Percentiles rank a stretch among this genome's conserved stretches.
Conservation (phyloP, 2,113 vertebrate genomes). For the Paracanthobrama guichenoti region DNA sequence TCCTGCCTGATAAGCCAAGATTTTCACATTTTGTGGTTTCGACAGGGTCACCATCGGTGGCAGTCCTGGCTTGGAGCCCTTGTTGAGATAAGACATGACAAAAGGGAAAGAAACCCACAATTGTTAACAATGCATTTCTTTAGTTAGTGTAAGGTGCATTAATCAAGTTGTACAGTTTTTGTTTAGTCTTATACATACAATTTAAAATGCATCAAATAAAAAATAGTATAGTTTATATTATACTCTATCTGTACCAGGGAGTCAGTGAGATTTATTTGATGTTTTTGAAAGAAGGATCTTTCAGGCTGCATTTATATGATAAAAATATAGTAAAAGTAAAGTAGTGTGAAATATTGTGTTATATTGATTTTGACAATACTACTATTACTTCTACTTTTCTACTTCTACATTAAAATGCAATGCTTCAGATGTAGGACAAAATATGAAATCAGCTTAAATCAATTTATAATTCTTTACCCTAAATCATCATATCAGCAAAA, state of each 20-base stretch:
- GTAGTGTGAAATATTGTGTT: background rate
- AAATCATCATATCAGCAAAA: background rate
- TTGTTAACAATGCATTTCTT: background rate
- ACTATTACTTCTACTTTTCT: background rate
- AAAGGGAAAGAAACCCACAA: background rate
- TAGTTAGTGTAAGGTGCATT: background rate
- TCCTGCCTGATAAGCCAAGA: slow-evolving; percentile 67
- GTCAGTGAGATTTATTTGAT: too few relatives aligned
- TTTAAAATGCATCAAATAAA: background rate
- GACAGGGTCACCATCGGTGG: background rate
- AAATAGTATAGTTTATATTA: too few relatives aligned
- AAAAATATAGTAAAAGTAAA: background rate
- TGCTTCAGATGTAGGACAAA: background rate
- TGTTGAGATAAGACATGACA: slow-evolving; percentile 18
- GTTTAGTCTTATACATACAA: background rate
- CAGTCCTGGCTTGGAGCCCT: background rate
- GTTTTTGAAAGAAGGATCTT: too few relatives aligned
- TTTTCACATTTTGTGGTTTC: slow-evolving; percentile 58
- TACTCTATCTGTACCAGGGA: too few relatives aligned
- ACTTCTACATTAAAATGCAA: background rate
- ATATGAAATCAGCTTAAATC: background rate
- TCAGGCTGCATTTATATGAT: background rate
- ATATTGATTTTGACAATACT: background rate
- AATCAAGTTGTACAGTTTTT: background rate
- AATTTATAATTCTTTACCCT: background rate